Conservation (phyloP, 2,797 vertebrate species). For the Bovichtus diacanthus region DNA sequence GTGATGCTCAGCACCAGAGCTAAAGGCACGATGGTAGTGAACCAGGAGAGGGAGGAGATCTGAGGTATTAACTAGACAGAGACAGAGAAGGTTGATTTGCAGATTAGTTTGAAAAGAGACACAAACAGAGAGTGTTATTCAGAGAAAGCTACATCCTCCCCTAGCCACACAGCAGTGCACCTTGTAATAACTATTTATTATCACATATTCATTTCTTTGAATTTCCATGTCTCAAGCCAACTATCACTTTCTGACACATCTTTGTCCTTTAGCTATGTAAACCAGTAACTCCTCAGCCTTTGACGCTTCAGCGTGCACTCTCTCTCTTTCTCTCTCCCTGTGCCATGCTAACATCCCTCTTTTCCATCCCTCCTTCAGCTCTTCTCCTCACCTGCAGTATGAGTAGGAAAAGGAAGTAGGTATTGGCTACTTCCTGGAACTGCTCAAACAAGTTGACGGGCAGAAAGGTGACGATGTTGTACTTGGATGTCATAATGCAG, state of each 20-base stretch:
- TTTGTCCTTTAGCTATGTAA: constrained; percentile 24
- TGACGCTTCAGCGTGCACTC: background rate
- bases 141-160: background rate
- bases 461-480: constrained; percentile 95
- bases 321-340: background rate
- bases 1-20: constrained; percentile 96
- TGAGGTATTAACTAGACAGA: constrained; percentile 92
- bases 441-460: constrained; percentile 98
- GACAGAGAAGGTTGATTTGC: background rate
- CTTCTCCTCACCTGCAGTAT: constrained; percentile 90
- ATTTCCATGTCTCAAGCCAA: background rate
- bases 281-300: background rate
- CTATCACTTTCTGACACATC: background rate
- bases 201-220: background rate
- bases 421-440: constrained; percentile 98
- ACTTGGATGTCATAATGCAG: constrained; percentile 97
- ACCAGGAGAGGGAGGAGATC: constrained; percentile 97
- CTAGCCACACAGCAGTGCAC: background rate
- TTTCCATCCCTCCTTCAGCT: background rate
- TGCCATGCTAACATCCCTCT: background rate
- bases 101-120: background rate
- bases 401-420: constrained; percentile 97
- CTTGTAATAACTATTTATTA: background rate
- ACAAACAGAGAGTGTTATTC: background rate
- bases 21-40: constrained; percentile 99